Evolutionary conservation across 2,113 vertebrate genomes (phyloP), one percentile per base, ranked within the genome.

Genomic region (Leucopsar rothschildi): DNA sequence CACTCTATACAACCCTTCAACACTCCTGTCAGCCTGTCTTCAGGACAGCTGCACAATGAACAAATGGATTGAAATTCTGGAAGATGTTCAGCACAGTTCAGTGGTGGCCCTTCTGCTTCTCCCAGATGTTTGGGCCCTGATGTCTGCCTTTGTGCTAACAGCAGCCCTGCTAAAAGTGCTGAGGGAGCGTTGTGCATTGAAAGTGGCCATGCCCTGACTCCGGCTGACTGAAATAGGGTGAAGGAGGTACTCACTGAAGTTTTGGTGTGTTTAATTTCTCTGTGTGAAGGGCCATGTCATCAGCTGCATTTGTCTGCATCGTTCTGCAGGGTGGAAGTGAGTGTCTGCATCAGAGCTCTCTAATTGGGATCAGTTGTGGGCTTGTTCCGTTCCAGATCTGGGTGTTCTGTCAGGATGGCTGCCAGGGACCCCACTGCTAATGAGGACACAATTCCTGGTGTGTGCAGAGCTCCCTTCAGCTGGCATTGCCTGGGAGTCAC

Each of bases 1-100:
- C 20, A 4, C 2, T 0, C 31, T 17, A 1, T 5, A 18, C 19
- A 78, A 19, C 42, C n/a, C 42, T 61, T 81, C 37, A 16, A 27
- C 47, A 31, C 45, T 15, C 7, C 22, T 71, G 25, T n/a, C 76
- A 84, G 47, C 12, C 22, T n/a, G 28, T 63, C 61, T 49, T 52
- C n/a, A 27, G 76, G 29, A 31, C 23, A 75, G 66, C 75, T 83
- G 42, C 47, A 13, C 19, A 8, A 73, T 33, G 47, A 84, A 61
- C 28, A 53, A 84, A 70, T 12, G 23, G 47, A 39, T 91, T 72
- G 44, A 50, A 31, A 20, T 18, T 23, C 68, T 68, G 89, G 86
- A 79, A 76, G 60, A 31, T 52, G 76, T 61, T 91, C 53, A 70
- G 76, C 68, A 55, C 25, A 47, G 59, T 57, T 91, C 1, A 3